Evolutionary conservation across 1,140 invertebrate species (phyloP).

Genomic region (Pseudomyrmex flavicornis): DNA sequence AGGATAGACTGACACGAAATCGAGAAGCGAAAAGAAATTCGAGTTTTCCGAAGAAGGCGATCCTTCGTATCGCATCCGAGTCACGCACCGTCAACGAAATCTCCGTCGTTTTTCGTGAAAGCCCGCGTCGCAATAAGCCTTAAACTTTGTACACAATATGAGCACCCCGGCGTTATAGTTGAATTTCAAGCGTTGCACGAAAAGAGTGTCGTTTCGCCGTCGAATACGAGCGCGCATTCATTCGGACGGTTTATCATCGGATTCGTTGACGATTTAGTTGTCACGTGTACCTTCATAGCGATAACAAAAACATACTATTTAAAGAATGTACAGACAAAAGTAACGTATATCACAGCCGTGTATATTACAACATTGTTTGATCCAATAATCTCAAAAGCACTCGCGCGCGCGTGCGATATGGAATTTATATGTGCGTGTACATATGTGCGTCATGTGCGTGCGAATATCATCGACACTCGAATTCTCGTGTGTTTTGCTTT

Average conservation of each 20-base stretch:
- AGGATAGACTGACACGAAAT: conserved; percentile 40
- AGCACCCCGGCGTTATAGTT: conserved; percentile 25
- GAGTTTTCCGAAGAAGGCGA: conserved; percentile 9
- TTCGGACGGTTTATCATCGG: conserved; percentile 20
- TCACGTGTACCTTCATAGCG: background rate
- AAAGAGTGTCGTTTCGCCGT: background rate
- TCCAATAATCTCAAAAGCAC: background rate
- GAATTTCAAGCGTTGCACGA: conserved; percentile 10
- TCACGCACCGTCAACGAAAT: conserved; percentile 66
- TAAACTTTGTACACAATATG: conserved; percentile 46
- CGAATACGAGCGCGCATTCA: background rate
- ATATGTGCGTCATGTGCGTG: too few species aligned
- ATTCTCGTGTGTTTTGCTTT: too few species aligned
- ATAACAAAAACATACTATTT: background rate
- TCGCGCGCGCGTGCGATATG: too few species aligned
- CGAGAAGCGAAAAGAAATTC: conserved; percentile 45
- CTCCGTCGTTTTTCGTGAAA: conserved; percentile 63
- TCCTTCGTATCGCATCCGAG: conserved; percentile 61
- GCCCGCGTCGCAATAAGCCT: conserved; percentile 29
- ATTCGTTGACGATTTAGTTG: conserved; percentile 1
- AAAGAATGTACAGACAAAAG: background rate
- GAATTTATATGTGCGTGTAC: too few species aligned
- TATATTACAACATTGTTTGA: conserved; percentile 5
- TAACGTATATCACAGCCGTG: too few species aligned
- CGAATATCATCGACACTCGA: too few species aligned